Base-by-base conservation (phyloP, 2,113 vertebrate species). In the Rhizomys pruinosus region DNA sequence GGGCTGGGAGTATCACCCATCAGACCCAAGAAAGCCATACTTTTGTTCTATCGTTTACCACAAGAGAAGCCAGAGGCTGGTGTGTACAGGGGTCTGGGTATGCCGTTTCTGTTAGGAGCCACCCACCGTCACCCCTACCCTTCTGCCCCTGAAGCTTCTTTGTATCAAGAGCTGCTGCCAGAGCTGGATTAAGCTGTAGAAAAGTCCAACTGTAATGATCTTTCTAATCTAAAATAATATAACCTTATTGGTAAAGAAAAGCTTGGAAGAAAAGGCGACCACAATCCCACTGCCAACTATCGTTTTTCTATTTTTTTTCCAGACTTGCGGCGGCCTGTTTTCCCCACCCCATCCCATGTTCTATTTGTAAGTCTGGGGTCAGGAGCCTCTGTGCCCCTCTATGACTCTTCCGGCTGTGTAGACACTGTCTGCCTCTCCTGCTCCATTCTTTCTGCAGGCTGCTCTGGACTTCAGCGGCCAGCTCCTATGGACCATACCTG, bases 221-320 rank as follows among this genome's bases (percentile, higher is more conserved):
- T 94, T 17, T 55, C 55, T 88, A 64, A 68, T 74, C 42, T 84
- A 52, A 94, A 91, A 47, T 59, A 85, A 61, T 10, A 42, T 89
- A 85, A 88, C 5, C 52, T 19, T 78, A 87, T 57, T 6, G 32
- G 32, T 76, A 66, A 92, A 90, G 47, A 79, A 78, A 90, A 78
- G 8, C 39, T 76, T 55, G 25, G 17, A 8, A 16, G 7, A 16
- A n/a, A 3, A 1, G 12, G 23, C n/a, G 76, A 44, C 61, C 15
- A 47, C 9, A 22, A 6, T 72, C 63, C 29, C 72, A 39, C 12
- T 66, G 87, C 84, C 63, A 29, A 29, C 11, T 27, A 37, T 27
- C 7, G 39, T 76, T 61, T 66, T 85, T 71, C 34, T 39, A 0
- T 64, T 76, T 80, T 90, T 59, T 76, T 94, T 47, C 57, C 22